Evolutionary conservation across 2,888 invertebrate genomes (phyloP), one percentile per base, ranked within the genome.

Genomic region (Furcula furcula): DNA sequence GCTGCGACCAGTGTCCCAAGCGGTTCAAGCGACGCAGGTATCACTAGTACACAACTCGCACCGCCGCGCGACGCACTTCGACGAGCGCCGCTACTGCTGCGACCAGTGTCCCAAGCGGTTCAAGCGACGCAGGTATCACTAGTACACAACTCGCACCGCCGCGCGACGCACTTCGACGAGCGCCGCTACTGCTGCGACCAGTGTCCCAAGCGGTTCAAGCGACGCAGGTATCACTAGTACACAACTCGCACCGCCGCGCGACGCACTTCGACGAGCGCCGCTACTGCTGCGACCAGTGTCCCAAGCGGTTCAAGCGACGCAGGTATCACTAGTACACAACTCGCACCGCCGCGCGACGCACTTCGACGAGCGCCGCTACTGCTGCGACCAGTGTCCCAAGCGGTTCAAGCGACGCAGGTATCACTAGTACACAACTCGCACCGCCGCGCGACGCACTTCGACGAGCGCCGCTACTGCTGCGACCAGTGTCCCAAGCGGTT

Each of bases 401-500:
- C 18, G 18, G 18, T 18, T 18, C 18, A 18, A 18, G 7, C 18
- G 18, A 4, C 18, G 18, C 18, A 18, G 18, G 18, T 18, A 18
- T n/a, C n/a, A n/a, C n/a, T n/a, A n/a, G n/a, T n/a, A n/a, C n/a
- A n/a, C n/a, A n/a, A n/a, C n/a, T n/a, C n/a, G n/a, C n/a, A n/a
- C n/a, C n/a, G n/a, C n/a, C n/a, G n/a, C n/a, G n/a, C n/a, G n/a
- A n/a, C 18, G 7, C 18, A 18, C 18, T 95, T 95, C 62, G 93
- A 94, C 56, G 85, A 92, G 42, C 95, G 95, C 63, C 95, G 95
- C 63, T 91, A 94, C 3, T 91, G 92, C 0, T 95, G 95, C 74
- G 92, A 94, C 29, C 95, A 95, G 70, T 86, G 94, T 21, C 92
- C 93, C 20, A 95, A 95, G 40, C 93, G 93, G 64, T 93, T 93